These are phyloP conservation scores for Ctenicera cuprea DNA, from an alignment of 2,888 invertebrate genomes.

Conservation along the genomic window DNA sequence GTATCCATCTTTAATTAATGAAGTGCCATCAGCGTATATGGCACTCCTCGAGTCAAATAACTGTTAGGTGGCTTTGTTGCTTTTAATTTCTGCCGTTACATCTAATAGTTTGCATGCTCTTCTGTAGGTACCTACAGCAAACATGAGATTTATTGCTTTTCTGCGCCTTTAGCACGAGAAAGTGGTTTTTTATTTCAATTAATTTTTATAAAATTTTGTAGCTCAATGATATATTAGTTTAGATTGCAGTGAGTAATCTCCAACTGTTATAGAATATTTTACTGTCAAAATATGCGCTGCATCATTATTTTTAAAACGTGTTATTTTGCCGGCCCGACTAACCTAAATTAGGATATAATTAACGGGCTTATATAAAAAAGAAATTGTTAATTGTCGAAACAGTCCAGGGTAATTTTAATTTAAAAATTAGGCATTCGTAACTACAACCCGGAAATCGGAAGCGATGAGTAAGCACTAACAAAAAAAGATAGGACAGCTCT, in stretches of 20 bases:
- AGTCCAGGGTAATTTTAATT: slow-evolving; percentile 35
- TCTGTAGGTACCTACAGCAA: slow-evolving; percentile 1
- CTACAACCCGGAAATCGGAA: slow-evolving; percentile 43
- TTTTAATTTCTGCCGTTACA: slow-evolving; percentile 31
- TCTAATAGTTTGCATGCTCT: slow-evolving; percentile 16
- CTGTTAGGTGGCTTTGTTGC: slow-evolving; percentile 31
- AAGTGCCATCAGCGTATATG: slow-evolving; percentile 26
- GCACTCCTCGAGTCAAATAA: slow-evolving; percentile 32
- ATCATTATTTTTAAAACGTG: slow-evolving; percentile 30
- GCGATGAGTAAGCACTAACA: slow-evolving; percentile 41
- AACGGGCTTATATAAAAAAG: slow-evolving; percentile 1
- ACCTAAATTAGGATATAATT: slow-evolving; percentile 26
- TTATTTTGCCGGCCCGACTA: slow-evolving; percentile 5
- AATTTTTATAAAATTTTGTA: too few relatives aligned
- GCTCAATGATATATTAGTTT: background rate
- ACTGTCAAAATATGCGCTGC: slow-evolving; percentile 19
- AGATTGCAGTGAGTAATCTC: background rate
- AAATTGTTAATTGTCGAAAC: slow-evolving; percentile 16
- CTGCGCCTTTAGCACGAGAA: background rate
- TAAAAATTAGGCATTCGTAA: slow-evolving; percentile 32
- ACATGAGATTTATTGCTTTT: slow-evolving; percentile 6
- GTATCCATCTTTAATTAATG: slow-evolving; percentile 34
- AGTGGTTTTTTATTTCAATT: too few relatives aligned
- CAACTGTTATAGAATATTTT: slow-evolving; percentile 1
- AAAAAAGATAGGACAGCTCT: slow-evolving; percentile 12